These are phyloP conservation scores for Drosophila novamexicana DNA, from an alignment of 1,140 invertebrate species.

Conservation along the genomic window DNA sequence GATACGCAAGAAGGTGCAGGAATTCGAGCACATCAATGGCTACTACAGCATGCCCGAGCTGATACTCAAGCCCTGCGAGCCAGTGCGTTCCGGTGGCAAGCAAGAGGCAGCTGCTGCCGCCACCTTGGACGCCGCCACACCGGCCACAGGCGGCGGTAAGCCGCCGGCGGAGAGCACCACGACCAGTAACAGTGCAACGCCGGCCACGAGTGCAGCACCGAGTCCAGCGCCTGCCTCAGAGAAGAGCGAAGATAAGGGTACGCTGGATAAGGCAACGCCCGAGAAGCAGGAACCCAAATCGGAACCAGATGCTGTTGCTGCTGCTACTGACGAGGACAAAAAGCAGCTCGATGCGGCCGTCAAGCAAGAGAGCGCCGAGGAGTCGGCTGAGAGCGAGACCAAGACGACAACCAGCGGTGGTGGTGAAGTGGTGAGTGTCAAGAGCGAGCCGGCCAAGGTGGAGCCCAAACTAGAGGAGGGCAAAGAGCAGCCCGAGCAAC, in stretches of 20 bases:
- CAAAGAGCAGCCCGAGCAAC: conserved; percentile 32
- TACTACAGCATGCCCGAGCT: conserved; percentile 98
- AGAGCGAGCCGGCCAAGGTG: conserved; percentile 49
- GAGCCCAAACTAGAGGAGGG: conserved; percentile 56
- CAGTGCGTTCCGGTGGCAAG: conserved; percentile 85
- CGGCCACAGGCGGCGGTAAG: conserved; percentile 21
- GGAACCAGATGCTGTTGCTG: conserved; percentile 72
- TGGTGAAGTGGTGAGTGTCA: conserved; percentile 42
- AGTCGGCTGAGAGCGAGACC: conserved; percentile 41
- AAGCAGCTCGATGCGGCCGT: conserved; percentile 43
- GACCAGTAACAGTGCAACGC: conserved; percentile 87
- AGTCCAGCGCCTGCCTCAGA: conserved; percentile 87
- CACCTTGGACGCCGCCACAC: conserved; percentile 34
- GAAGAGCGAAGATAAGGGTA: conserved; percentile 71
- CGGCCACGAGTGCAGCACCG: conserved; percentile 90
- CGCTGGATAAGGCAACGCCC: conserved; percentile 55
- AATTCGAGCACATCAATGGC: conserved; percentile 99
- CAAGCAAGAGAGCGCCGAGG: conserved; percentile 58
- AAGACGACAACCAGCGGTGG: background rate
- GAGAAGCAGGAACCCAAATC: conserved; percentile 84
- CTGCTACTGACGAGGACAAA: conserved; percentile 75
- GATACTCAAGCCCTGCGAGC: conserved; percentile 91
- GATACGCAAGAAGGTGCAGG: conserved; percentile 99
- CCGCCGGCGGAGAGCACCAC: conserved; percentile 85
- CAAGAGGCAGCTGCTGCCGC: conserved; percentile 44